Evolutionary conservation across 2,888 invertebrate genomes (phyloP), one percentile per base, ranked within the genome.

Genomic region (Limnephilus rhombicus): DNA sequence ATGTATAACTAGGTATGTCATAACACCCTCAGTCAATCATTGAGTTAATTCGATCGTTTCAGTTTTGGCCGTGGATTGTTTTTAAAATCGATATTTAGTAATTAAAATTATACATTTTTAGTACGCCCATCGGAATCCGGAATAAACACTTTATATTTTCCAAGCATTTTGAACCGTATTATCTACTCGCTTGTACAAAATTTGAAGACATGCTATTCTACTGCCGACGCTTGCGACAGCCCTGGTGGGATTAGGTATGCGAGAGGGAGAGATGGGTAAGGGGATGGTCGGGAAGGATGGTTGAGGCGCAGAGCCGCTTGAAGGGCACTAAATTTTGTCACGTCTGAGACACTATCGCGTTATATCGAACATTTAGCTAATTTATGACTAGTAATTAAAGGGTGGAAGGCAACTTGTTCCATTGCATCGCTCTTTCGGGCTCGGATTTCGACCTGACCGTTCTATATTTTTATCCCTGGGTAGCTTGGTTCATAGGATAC

Each of bases 311-410:
- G 91, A 92, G 91, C 92, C 92, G 92, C 92, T 93, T 94, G 94
- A 94, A 93, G 94, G 93, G 94, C 92, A 92, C 93, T 94, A 94
- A 94, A 94, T 94, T 93, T 92, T 93, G 93, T 93, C 93, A 94
- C 93, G 94, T 94, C 94, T 94, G 91, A 93, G 94, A 93, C 94
- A 94, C 93, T 94, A 94, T 94, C 94, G 94, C 94, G 93, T 93
- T 93, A 94, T 93, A 93, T 94, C 94, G 94, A 94, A 93, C 94
- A 93, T 94, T 94, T 93, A 89, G 92, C 92, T 93, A 94, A 94
- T 94, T 94, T 94, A 94, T 92, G 93, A 93, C 92, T 93, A 92
- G 93, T 94, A 94, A 94, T 94, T 94, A 94, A 94, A 93, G 94
- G 93, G 93, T 91, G 53, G 88, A 37, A 88, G 90, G 91, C 34